A percentile compares a stretch with the other conserved stretches of the same genome.
Conservation (phyloP, 2,888 invertebrate genomes). For the Parnassius orleans region DNA sequence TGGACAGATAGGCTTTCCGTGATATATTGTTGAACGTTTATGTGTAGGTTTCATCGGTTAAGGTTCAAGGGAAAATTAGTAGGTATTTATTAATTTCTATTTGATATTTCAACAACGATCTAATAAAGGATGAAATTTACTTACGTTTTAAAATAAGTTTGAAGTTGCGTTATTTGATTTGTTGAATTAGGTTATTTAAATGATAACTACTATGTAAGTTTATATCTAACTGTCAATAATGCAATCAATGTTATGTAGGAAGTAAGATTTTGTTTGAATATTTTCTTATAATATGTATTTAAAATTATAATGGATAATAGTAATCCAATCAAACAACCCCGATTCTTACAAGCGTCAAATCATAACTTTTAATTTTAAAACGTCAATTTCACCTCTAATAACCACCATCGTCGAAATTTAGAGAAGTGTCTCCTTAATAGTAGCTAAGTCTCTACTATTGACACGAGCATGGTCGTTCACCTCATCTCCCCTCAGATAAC, state of each 20-base stretch:
- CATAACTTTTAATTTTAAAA: slow-evolving; percentile 14
- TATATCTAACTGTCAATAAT: too few species aligned
- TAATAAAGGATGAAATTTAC: too few species aligned
- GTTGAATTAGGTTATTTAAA: too few species aligned
- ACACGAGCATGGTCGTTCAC: slow-evolving; percentile 62
- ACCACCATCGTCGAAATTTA: slow-evolving; percentile 12
- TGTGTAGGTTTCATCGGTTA: slow-evolving; percentile 13
- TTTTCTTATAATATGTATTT: too few species aligned
- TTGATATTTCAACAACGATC: too few species aligned
- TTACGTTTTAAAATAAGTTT: too few species aligned
- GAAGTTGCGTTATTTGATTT: too few species aligned
- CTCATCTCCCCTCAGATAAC: slow-evolving; percentile 69
- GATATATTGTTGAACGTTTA: slow-evolving; percentile 43
- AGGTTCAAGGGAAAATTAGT: neutral
- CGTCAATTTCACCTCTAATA: neutral
- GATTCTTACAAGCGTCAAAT: neutral
- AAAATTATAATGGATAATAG: neutral
- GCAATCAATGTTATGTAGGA: too few species aligned
- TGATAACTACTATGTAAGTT: too few species aligned
- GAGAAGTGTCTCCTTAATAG: slow-evolving; percentile 22
- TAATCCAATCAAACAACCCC: neutral
- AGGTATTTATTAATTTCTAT: too few species aligned
- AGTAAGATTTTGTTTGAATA: too few species aligned
- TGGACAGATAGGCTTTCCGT: slow-evolving; percentile 45
- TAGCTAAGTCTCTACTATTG: slow-evolving; percentile 31